Conservation (phyloP, 1,140 invertebrate genomes). For the Theocolax elegans region DNA sequence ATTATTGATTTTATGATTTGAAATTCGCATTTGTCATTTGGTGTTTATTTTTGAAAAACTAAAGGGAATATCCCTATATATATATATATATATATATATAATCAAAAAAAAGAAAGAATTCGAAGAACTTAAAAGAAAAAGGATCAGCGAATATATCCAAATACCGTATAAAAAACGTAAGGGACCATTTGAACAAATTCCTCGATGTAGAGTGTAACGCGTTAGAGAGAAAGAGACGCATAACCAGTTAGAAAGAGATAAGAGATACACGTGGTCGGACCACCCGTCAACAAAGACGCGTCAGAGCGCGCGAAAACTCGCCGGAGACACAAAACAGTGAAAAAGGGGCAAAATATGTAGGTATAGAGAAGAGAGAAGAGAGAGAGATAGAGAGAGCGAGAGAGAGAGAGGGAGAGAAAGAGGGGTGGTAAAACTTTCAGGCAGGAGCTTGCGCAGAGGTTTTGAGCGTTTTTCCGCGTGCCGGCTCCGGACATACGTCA, state of each 20-base stretch:
- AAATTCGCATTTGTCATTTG: no score
- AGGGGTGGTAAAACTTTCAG: constrained; percentile 34
- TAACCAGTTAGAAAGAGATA: constrained; percentile 21
- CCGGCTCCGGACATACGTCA: constrained; percentile 53
- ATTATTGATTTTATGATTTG: no score
- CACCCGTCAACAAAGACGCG: constrained; percentile 7
- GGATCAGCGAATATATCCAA: no score
- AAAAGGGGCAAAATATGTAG: not conserved
- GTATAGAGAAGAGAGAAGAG: constrained; percentile 20
- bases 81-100: no score
- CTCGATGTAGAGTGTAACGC: no score
- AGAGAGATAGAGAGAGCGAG: constrained; percentile 12
- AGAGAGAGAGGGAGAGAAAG: constrained; percentile 41
- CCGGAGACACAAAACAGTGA: constrained; percentile 5
- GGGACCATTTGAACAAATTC: no score
- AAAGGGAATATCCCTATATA: no score
- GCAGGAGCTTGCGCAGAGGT: constrained; percentile 48
- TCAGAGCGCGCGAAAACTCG: constrained; percentile 7
- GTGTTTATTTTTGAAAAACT: no score
- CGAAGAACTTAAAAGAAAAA: no score
- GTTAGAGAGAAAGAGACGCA: constrained; percentile 5
- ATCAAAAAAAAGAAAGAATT: no score
- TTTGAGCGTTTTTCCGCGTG: constrained; percentile 61
- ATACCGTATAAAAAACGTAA: no score
- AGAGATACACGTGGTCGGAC: constrained; percentile 22